Conservation (phyloP, 2,888 invertebrate genomes). For the Morpho helenor region DNA sequence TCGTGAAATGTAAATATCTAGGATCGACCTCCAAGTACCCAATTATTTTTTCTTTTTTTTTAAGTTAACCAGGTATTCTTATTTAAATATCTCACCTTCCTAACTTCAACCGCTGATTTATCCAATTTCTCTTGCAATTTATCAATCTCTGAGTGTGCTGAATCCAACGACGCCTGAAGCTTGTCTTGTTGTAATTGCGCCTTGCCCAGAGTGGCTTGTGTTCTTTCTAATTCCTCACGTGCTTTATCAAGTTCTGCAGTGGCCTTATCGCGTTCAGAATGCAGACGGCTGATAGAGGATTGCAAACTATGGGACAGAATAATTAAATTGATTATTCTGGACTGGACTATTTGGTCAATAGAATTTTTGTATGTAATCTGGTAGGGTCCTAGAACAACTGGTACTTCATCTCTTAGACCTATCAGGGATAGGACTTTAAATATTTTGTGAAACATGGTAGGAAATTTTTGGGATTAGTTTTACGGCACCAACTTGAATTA, state of each 20-base stretch:
- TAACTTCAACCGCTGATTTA: constrained; percentile 88
- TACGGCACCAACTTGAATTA: too few species aligned
- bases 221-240: constrained; percentile 92
- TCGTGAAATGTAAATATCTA: too few species aligned
- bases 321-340: neutral
- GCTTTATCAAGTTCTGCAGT: constrained; percentile 91
- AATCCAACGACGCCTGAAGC: constrained; percentile 91
- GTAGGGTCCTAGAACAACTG: too few species aligned
- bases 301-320: constrained; percentile 79
- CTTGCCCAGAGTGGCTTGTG: constrained; percentile 93
- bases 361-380: too few species aligned
- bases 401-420: too few species aligned
- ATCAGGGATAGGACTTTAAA: too few species aligned
- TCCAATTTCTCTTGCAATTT: constrained; percentile 93
- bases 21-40: too few species aligned
- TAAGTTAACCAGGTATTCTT: too few species aligned
- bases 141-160: constrained; percentile 94
- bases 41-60: too few species aligned
- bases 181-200: constrained; percentile 95
- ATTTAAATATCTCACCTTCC: constrained; percentile 81
- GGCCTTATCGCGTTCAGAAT: constrained; percentile 93
- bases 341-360: too few species aligned
- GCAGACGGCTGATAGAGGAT: constrained; percentile 89
- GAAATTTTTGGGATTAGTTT: too few species aligned
- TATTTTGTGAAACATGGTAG: too few species aligned